A percentile compares a stretch with the other conserved stretches of the same genome.
Evolutionary conservation across 2,113 vertebrate genomes (phyloP).

Genomic region (Bambusicola thoracicus): DNA sequence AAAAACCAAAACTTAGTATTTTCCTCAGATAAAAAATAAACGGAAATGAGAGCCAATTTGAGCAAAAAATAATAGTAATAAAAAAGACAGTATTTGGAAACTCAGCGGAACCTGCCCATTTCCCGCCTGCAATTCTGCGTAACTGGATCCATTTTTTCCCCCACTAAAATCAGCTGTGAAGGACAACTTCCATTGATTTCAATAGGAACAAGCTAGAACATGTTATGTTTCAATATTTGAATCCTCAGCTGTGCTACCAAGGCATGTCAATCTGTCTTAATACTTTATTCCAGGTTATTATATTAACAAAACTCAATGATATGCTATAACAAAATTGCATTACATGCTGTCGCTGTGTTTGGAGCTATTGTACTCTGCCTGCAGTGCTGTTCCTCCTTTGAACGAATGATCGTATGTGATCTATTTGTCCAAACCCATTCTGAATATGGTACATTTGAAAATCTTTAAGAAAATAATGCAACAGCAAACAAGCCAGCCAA

Average conservation of each 20-base stretch:
- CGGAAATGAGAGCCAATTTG: neutral
- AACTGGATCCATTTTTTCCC: constrained; percentile 20
- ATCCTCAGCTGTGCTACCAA: constrained; percentile 22
- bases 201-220: constrained; percentile 5
- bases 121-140: neutral
- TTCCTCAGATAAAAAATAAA: neutral
- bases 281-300: constrained; percentile 53
- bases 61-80: neutral
- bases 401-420: neutral
- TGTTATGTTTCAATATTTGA: constrained; percentile 34
- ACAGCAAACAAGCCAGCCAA: neutral
- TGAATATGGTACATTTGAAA: neutral
- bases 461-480: neutral
- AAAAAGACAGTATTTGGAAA: neutral
- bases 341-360: constrained; percentile 5
- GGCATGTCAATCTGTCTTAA: constrained; percentile 32
- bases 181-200: constrained; percentile 35
- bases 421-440: neutral
- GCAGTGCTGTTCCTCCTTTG: neutral
- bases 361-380: neutral
- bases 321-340: constrained; percentile 20
- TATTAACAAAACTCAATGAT: constrained; percentile 43
- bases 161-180: constrained; percentile 17
- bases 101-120: neutral
- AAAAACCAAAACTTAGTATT: neutral